phyloP scores from a whole-genome alignment of 2,113 vertebrate species.

The Oreotragus oreotragus region DNA sequence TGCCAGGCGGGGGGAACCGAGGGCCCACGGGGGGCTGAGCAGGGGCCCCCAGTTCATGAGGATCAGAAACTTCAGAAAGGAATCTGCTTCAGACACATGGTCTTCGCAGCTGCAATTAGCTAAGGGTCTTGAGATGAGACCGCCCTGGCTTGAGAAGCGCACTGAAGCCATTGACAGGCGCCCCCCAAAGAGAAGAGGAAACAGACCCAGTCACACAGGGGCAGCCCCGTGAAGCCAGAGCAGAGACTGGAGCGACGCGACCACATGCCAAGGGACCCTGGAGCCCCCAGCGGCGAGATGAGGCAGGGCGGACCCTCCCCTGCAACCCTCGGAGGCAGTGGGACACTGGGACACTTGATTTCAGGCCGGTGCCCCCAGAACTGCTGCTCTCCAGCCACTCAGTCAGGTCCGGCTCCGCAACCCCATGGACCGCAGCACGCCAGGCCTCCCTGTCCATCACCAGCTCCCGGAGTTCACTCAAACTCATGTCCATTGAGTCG shows the following conservation, averaged over 20 bases:
- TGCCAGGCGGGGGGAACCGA: rapidly evolving
- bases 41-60: too few species aligned
- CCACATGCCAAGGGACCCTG: not conserved
- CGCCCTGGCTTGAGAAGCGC: too few species aligned
- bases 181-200: not conserved
- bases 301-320: not conserved
- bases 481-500: not conserved
- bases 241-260: rapidly evolving
- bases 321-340: rapidly evolving
- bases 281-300: not conserved
- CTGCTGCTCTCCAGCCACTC: not conserved
- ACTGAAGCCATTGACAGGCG: too few species aligned
- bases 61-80: not conserved
- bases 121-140: not conserved
- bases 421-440: not conserved
- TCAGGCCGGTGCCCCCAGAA: not conserved
- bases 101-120: not conserved
- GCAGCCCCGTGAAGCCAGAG: rapidly evolving
- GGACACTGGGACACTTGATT: too few species aligned
- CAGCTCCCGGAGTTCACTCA: not conserved
- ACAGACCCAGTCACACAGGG: not conserved
- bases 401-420: not conserved
- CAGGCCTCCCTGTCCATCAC: not conserved
- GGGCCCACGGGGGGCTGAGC: rapidly evolving
- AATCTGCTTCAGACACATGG: not conserved